Base-by-base conservation (phyloP, 2,113 vertebrate genomes). In the Mandrillus leucophaeus region DNA sequence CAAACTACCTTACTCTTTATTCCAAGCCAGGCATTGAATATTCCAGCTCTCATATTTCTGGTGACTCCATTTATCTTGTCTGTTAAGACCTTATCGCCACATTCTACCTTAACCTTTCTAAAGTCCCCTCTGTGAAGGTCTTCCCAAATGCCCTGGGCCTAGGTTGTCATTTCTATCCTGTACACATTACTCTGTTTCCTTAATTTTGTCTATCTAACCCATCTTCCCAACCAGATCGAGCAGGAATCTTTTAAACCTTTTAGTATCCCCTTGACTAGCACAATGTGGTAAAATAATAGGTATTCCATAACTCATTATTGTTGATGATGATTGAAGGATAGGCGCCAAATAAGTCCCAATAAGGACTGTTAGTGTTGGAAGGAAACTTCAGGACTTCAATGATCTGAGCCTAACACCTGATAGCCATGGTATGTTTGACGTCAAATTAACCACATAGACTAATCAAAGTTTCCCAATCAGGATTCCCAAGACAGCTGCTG, bases 1-100 rank as follows among this genome's bases (percentile, higher is more conserved):
- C 68, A 85, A 96, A 94, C 52, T 90, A 35, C 43, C 75, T 84
- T 89, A 84, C 30, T 80, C 64, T 55, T 89, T 96, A 80, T 90
- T 95, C 45, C 5, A 79, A 80, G 72, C 76, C 57, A 96, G 30
- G 13, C 57, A 13, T 88, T 88, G 45, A 84, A n/a, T 85, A 90
- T 83, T 83, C 32, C n/a, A 90, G 59, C 16, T 32, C 66, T 81
- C 48, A 18, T 38, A 16, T 72, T 93, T 94, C 79, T 68, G 32
- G 35, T 73, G 43, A 93, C 50, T 73, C 30, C 6, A 40, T 78
- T 95, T 85, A 72, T 72, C 66, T 32, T 40, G 22, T 88, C 79
- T 86, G 35, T 70, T 68, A 86, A 92, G 23, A 86, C 43, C 12
- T 80, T 38, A 35, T 81, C 8, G 11, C 16, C 12, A 16, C 59